Percentiles rank a stretch among this genome's conserved stretches.
These are phyloP conservation scores for Dipus sagitta DNA, from an alignment of 2,797 vertebrate species.

Conservation along the genomic window DNA sequence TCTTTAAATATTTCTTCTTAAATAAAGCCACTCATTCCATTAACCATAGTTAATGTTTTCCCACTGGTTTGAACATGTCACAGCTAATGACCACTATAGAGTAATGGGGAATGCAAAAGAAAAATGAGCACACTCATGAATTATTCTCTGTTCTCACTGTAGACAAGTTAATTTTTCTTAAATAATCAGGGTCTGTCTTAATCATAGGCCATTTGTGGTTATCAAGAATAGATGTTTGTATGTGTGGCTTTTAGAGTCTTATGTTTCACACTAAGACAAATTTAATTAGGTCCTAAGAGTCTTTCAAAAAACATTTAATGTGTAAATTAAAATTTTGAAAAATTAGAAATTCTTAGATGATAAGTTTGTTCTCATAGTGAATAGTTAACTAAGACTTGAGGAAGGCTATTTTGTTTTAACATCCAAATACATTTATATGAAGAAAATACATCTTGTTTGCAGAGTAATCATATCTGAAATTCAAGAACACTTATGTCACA, in stretches of 20 bases:
- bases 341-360: conserved; percentile 44
- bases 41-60: conserved; percentile 79
- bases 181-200: conserved; percentile 80
- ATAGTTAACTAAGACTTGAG: conserved; percentile 16
- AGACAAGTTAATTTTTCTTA: conserved; percentile 81
- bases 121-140: conserved; percentile 78
- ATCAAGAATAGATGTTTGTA: conserved; percentile 75
- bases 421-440: neutral
- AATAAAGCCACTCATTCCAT: conserved; percentile 77
- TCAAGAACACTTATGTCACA: conserved; percentile 15
- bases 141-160: conserved; percentile 78
- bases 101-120: conserved; percentile 61
- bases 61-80: conserved; percentile 75
- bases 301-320: conserved; percentile 57
- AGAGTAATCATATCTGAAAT: conserved; percentile 35
- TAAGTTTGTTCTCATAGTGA: neutral
- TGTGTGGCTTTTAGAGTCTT: conserved; percentile 65
- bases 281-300: neutral
- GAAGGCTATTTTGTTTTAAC: conserved; percentile 22
- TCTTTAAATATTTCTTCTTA: conserved; percentile 80
- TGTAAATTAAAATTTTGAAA: conserved; percentile 49
- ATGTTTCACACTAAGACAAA: conserved; percentile 55
- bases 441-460: neutral
- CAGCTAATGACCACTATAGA: conserved; percentile 70
- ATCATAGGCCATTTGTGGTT: conserved; percentile 75